Conservation (phyloP, 2,888 invertebrate genomes). For the Meiosimyza platycephala region DNA sequence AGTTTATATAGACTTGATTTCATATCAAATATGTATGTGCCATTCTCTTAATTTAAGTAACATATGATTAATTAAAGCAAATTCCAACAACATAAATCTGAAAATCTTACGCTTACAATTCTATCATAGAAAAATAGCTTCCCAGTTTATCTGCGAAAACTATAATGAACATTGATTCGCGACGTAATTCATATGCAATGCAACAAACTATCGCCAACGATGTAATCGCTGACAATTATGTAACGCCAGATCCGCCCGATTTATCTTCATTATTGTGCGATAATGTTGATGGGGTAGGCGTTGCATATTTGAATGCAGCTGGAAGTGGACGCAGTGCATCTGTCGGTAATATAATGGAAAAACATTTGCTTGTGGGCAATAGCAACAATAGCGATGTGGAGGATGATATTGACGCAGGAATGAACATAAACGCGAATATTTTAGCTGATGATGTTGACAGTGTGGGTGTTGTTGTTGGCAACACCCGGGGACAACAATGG, state of each 20-base stretch:
- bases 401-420: not conserved
- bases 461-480: not conserved
- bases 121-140: not conserved
- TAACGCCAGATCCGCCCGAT: slow-evolving; percentile 40
- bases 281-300: slow-evolving; percentile 25
- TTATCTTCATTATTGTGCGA: slow-evolving; percentile 14
- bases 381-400: slow-evolving; percentile 12
- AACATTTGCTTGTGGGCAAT: not conserved
- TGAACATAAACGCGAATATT: not conserved
- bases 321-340: slow-evolving; percentile 18
- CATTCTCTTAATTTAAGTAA: too few relatives aligned
- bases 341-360: slow-evolving; percentile 6
- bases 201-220: slow-evolving; percentile 46
- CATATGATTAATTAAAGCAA: not conserved
- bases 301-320: not conserved
- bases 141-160: too few relatives aligned
- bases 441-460: slow-evolving; percentile 18
- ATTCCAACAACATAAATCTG: slow-evolving; percentile 24
- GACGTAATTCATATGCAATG: slow-evolving; percentile 44
- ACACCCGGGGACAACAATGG: slow-evolving; percentile 18
- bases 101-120: slow-evolving; percentile 28
- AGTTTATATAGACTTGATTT: too few relatives aligned
- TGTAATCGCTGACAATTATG: slow-evolving; percentile 45
- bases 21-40: too few relatives aligned
- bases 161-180: slow-evolving; percentile 21